Evolutionary conservation across 2,113 vertebrate species (phyloP).

Genomic region (Marcusenius ussheri): DNA sequence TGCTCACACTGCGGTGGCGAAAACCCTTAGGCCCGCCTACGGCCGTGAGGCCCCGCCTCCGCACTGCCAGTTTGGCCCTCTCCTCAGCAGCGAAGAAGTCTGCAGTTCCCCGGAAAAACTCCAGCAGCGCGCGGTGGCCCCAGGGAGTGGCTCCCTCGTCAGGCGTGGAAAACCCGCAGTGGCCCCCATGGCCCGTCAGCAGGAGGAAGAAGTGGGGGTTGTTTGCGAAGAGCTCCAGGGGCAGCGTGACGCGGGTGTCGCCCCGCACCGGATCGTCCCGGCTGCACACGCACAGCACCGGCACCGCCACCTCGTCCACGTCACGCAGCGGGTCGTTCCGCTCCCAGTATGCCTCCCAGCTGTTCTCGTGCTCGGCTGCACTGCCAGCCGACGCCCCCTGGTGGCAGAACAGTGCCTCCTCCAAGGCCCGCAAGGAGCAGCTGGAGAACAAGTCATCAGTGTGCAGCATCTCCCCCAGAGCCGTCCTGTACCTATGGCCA

Average conservation of each 20-base stretch:
- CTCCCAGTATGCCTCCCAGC: conserved; percentile 72
- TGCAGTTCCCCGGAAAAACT: conserved; percentile 67
- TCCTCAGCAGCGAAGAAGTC: conserved; percentile 71
- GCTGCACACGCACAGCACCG: conserved; percentile 65
- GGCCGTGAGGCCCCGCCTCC: conserved; percentile 52
- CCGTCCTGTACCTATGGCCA: conserved; percentile 60
- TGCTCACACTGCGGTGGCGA: conserved; percentile 60
- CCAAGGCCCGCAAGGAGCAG: conserved; percentile 55
- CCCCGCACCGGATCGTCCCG: conserved; percentile 66
- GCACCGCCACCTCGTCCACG: conserved; percentile 70
- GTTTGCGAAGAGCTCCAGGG: conserved; percentile 69
- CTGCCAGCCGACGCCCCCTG: conserved; percentile 21
- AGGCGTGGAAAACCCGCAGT: conserved; percentile 62
- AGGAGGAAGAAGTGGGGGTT: conserved; percentile 75
- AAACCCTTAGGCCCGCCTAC: conserved; percentile 44
- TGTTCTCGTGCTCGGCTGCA: conserved; percentile 8
- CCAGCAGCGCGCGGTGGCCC: conserved; percentile 65
- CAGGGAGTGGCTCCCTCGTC: conserved; percentile 42
- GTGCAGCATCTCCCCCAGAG: conserved; percentile 53
- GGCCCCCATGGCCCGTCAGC: conserved; percentile 59
- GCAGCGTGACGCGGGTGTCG: conserved; percentile 49
- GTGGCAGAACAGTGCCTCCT: conserved; percentile 66
- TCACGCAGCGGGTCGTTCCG: conserved; percentile 68
- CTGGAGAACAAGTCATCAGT: conserved; percentile 60
- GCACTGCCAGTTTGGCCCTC: conserved; percentile 51